Evolutionary conservation across 2,113 vertebrate genomes (phyloP).

Genomic region (Vulpes lagopus): DNA sequence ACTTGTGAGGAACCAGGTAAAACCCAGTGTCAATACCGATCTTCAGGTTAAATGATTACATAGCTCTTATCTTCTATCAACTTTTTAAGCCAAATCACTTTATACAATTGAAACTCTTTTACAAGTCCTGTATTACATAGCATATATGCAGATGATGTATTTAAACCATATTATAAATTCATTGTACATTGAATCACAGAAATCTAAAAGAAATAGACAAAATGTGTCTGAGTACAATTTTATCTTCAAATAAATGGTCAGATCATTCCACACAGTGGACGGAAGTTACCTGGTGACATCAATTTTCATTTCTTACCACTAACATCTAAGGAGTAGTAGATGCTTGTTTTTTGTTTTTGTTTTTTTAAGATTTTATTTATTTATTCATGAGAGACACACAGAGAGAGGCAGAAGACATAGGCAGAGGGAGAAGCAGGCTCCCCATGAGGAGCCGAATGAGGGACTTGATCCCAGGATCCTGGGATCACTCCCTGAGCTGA

Average conservation of each 20-base stretch:
- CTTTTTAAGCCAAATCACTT: slow-evolving; percentile 29
- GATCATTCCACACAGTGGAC: neutral
- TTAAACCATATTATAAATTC: slow-evolving; percentile 20
- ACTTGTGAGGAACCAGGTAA: neutral
- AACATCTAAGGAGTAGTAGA: neutral
- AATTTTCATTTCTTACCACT: neutral
- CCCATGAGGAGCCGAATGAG: too few relatives aligned
- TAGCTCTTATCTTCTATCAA: neutral
- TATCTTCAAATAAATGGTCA: neutral
- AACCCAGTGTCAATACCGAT: neutral
- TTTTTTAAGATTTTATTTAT: too few relatives aligned
- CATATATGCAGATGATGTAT: neutral
- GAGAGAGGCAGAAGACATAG: too few relatives aligned
- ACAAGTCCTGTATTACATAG: neutral
- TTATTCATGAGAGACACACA: too few relatives aligned
- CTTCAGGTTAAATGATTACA: slow-evolving; percentile 16
- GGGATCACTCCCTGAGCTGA: too few relatives aligned
- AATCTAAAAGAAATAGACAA: neutral
- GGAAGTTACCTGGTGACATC: neutral
- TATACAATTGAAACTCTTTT: neutral
- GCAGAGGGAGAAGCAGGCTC: too few relatives aligned
- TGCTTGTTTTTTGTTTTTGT: neutral
- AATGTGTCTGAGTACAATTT: neutral
- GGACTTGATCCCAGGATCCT: too few relatives aligned
- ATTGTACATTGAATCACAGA: neutral